Base-by-base conservation (phyloP, 2,888 invertebrate genomes). In the Saturnia pavonia region DNA sequence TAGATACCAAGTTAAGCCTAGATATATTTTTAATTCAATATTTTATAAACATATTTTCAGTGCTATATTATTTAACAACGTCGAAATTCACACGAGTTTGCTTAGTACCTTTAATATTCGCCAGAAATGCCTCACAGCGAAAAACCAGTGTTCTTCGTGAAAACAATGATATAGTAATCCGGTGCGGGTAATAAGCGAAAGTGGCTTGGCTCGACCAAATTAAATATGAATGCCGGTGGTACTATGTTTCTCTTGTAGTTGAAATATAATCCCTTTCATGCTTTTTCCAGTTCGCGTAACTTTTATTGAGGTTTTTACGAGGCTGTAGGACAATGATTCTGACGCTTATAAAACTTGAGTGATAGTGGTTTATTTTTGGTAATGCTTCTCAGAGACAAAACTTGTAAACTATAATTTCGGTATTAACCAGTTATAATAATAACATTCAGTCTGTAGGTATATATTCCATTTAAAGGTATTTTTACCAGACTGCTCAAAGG, bases 271-370 rank as follows among this genome's bases (percentile, higher is more conserved):
- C 78, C 79, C 76, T 76, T 80, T 80, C 80, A 79, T 77, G 77
- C 74, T 77, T 77, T 81, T 77, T 81, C 75, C 81, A 77, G 80
- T 82, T 81, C 81, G 82, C 82, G 81, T 78, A 77, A 77, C 76
- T 83, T 87, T 86, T 87, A 87, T 84, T 79, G 85, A 80, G 82
- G 81, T 86, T 87, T 60, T 87, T 88, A 87, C 80, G 79, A 79
- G 65, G 40, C 65, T 40, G 19, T 40, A 22, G 65, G 65, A 65
- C 65, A 65, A 65, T 65, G 65, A 40, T 65, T 9, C 77, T 77
- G 70, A 76, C 70, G 75, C 78, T 77, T 54, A 54, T 68, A 40
- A 25, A 34, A 27, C 27, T 54, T 54, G 66, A 54, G 51, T 67
- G 66, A 70, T 54, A 65, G 67, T 51, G 42, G 6, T 67, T 65